Conservation (phyloP, 2,888 invertebrate genomes). For the Stenichneumon culpator region DNA sequence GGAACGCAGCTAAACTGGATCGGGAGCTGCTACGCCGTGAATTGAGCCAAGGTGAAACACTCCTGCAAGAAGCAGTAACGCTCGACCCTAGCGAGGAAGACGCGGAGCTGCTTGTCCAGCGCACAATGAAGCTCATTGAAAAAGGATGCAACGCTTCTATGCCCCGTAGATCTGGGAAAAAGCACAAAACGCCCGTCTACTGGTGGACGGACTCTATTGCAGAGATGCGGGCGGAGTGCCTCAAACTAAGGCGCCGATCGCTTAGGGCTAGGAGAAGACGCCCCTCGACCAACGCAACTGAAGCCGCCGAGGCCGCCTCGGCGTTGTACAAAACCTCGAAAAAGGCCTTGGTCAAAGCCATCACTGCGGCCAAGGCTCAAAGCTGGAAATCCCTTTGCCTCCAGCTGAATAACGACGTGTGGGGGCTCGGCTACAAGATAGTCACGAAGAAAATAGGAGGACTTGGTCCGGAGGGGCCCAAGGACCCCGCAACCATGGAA, state of each 20-base stretch:
- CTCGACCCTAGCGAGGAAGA: too few species aligned
- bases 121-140: too few species aligned
- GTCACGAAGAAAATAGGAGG: too few species aligned
- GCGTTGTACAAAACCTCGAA: neutral
- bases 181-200: neutral
- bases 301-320: neutral
- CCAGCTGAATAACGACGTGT: neutral
- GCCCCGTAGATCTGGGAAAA: neutral
- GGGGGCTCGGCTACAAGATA: too few species aligned
- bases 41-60: neutral
- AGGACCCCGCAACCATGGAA: too few species aligned
- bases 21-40: neutral
- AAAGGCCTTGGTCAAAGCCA: neutral
- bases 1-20: constrained; percentile 1
- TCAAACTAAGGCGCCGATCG: constrained; percentile 7
- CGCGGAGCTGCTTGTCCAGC: too few species aligned
- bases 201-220: neutral
- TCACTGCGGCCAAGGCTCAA: neutral
- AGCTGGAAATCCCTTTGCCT: constrained; percentile 3
- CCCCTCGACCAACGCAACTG: neutral
- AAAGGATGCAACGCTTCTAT: too few species aligned
- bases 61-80: neutral
- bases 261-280: constrained; percentile 8
- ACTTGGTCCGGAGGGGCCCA: too few species aligned
- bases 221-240: constrained; percentile 7